Evolutionary conservation across 2,888 invertebrate species (phyloP).

Genomic region (Dasysyrphus tricinctus): DNA sequence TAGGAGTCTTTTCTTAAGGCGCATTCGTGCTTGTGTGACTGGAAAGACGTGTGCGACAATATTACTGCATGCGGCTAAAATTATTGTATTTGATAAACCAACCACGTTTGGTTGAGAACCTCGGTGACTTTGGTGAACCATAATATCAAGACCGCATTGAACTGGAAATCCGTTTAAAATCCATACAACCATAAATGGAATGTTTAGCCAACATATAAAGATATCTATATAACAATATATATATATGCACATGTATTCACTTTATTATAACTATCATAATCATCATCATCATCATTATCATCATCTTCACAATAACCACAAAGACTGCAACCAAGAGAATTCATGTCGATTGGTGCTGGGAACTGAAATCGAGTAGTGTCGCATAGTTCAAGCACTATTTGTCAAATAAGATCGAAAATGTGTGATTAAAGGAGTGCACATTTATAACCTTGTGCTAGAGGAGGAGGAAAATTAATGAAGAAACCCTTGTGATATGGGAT

Average conservation of each 20-base stretch:
- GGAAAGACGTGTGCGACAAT: slow-evolving; percentile 54
- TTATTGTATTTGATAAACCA: slow-evolving; percentile 62
- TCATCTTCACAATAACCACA: slow-evolving; percentile 25
- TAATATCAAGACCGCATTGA: slow-evolving; percentile 54
- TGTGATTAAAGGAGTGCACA: slow-evolving; percentile 50
- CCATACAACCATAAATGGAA: slow-evolving; percentile 29
- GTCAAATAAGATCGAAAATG: slow-evolving; percentile 44
- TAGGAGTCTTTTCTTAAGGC: slow-evolving; percentile 7
- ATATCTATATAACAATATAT: no score
- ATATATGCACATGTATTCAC: no score
- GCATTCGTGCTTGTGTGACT: slow-evolving; percentile 61
- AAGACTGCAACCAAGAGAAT: slow-evolving; percentile 41
- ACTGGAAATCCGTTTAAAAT: slow-evolving; percentile 55
- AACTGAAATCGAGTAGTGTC: slow-evolving; percentile 37
- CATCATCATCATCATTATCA: slow-evolving; percentile 8
- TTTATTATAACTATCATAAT: slow-evolving; percentile 18
- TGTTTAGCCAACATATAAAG: neutral
- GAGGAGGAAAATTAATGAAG: slow-evolving; percentile 4
- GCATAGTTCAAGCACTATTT: slow-evolving; percentile 62
- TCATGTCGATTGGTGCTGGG: slow-evolving; percentile 39
- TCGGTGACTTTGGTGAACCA: slow-evolving; percentile 44
- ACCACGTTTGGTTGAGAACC: slow-evolving; percentile 57
- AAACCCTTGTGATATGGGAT: slow-evolving; percentile 17
- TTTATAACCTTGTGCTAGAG: slow-evolving; percentile 28
- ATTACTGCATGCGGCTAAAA: slow-evolving; percentile 56